Evolutionary conservation across 2,797 vertebrate species (phyloP), one percentile per base, ranked within the genome.

Genomic region (Petrocephalus sullivani): DNA sequence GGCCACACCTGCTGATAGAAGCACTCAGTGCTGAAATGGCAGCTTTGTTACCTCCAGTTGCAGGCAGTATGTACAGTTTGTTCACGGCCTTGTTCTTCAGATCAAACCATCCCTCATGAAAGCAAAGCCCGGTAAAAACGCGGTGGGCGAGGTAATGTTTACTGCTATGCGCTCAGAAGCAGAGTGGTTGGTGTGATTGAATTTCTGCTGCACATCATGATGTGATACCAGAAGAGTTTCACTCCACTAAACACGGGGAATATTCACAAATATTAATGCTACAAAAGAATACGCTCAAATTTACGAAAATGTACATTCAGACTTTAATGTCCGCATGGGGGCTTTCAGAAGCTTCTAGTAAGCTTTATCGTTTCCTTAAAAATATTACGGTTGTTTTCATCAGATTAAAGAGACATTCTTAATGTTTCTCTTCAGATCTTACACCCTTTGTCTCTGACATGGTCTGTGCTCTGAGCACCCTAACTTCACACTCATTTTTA

Each of bases 401-500:
- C 37, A 78, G 71, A 78, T 78, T 78, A 41, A 46, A 46, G 71
- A 46, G 14, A 19, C 54, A 41, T 86, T 28, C 84, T 37, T 86
- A 41, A 19, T 84, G 4, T 12, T 51, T 84, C 56, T 8, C 23
- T 60, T 41, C 54, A 33, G 16, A 19, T 86, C 23, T 16, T 1
- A 58, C 53, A 33, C 23, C 5, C 28, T 37, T 58, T 33, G 23
- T 86, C 37, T 49, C 41, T 16, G 57, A 58, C 12, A 58, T 58
- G 57, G 57, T 53, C 78, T 84, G 16, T 54, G 19, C 37, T 46
- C n/a, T 87, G 53, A 81, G 88, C 85, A 88, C 58, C 86, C 64
- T 88, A 87, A 88, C 89, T 90, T 91, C 53, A 88, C 33, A 58
- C 87, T 90, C 88, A 87, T 87, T 83, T 90, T 71, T 56, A n/a